Base-by-base conservation (phyloP, 1,140 invertebrate genomes). In the Helicoverpa zea region DNA sequence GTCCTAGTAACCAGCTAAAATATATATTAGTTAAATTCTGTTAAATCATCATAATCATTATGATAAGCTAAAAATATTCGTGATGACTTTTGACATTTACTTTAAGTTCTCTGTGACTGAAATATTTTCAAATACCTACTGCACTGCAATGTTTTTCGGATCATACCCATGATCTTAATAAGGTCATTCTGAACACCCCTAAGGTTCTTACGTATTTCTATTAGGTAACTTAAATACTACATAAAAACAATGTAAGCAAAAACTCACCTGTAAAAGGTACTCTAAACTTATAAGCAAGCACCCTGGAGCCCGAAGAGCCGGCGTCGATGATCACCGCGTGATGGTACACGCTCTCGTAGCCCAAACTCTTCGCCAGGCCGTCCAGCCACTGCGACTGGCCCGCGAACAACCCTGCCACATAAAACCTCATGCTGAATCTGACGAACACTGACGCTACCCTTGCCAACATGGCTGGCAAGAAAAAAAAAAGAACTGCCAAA, bases 251-350 rank as follows among this genome's bases (percentile, higher is more conserved):
- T 18, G 0, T 10, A 58, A 18, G 16, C 1, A 13, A 30, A 2
- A 12, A 86, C 87, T 88, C 87, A 97, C 96, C 96, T 92, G 96
- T 92, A 83, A 96, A 96, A 7, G 97, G 97, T 83, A 97, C 96
- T 88, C 97, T 97, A 94, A 99, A 99, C 82, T 97, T 97, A 90
- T 98, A 99, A 0, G 98, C 98, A 84, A 99, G 96, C 12, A 99
- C 96, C 79, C 99, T 96, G 64, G 98, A 98, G 0, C 99, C 99
- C 0, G 99, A 99, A 29, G 98, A 99, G 13, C 99, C 99, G 1
- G 98, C 99, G 95, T 99, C 99, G 80, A 99, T 98, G 59, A 99
- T 97, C n/a, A 99, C 97, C 0, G 98, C 98, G 95, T 99, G 97
- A 76, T 98, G 97, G 35, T 96, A 96, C 80, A 97, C 89, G 80